Base-by-base conservation (phyloP, 53 echinoderm and acorn worm species). In the Antedon mediterranea region DNA sequence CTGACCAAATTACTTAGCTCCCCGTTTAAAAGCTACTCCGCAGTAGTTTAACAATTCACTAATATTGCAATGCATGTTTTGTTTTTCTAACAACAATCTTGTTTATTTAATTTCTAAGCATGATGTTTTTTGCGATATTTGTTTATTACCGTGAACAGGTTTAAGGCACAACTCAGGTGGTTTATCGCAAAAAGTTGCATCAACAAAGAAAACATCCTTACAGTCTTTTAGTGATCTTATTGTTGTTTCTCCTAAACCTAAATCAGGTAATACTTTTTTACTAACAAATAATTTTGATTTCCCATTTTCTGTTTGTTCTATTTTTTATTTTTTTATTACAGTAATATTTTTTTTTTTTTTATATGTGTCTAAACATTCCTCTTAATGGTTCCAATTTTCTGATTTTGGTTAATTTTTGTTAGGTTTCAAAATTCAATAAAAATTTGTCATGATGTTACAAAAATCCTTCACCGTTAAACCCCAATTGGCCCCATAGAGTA, bases 161-260 rank as follows among this genome's bases (percentile, higher is more conserved):
- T 8, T 57, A 57, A 57, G 57, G 20, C 57, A 57, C 15, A 57
- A 57, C 20, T 2, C 57, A 57, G 57, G 57, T 57, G 57, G 57
- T 8, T 57, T 57, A 57, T 23, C 57, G 5, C 41, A 41, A 57
- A 57, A 57, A 57, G 57, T 57, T 13, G 57, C 57, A 57, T 23
- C 57, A 23, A 57, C 89, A n/a, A 90, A 86, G 88, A 93, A 82
- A 74, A 85, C 93, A 0, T 85, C 93, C 13, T 79, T 93, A 70
- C 93, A 90, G 79, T 93, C 93, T 72, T 93, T 93, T 84, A 84
- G 77, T 13, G 89, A 85, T 72, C 78, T 93, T 32, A 88, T 93
- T 28, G 85, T 85, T 30, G 88, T 90, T 43, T 76, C 85, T 13
- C 43, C 78, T 37, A 33, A 83, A 30, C 57, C 57, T 26, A 57